phyloP scores from a whole-genome alignment of 2,888 invertebrate genomes.

The Helobdella robusta region DNA sequence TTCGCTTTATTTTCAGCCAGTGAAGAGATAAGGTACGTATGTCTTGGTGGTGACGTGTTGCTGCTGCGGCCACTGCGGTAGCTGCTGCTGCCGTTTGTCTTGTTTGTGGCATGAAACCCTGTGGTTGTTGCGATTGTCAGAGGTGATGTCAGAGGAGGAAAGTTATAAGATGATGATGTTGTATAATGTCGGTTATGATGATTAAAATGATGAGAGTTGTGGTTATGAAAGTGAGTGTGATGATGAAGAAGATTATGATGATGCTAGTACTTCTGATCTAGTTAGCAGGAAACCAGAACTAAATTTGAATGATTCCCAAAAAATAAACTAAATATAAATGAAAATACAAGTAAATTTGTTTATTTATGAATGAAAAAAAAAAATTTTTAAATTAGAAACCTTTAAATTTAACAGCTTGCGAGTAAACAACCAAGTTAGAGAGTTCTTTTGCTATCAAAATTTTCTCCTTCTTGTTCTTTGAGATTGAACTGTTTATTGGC shows the following conservation, averaged over 20 bases:
- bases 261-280: constrained; percentile 5
- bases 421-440: constrained; percentile 83
- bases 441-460: constrained; percentile 82
- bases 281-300: background rate
- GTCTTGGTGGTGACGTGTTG: constrained; percentile 49
- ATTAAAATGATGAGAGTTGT: constrained; percentile 9
- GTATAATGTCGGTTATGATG: background rate
- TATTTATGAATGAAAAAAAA: too few species aligned
- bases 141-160: too few species aligned
- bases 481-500: background rate
- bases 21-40: constrained; percentile 78
- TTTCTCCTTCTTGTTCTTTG: constrained; percentile 41
- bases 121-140: too few species aligned
- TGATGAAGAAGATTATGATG: constrained; percentile 18
- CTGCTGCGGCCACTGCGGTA: too few species aligned
- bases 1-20: constrained; percentile 84
- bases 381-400: too few species aligned
- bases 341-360: background rate
- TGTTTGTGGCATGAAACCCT: background rate
- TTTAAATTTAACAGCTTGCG: constrained; percentile 83
- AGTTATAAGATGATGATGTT: too few species aligned
- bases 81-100: too few species aligned
- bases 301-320: background rate
- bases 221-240: constrained; percentile 13
- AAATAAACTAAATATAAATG: background rate